A percentile compares a stretch with the other conserved stretches of the same genome.
Conservation (phyloP, 2,888 invertebrate genomes). For the Stenotaenia linearis region DNA sequence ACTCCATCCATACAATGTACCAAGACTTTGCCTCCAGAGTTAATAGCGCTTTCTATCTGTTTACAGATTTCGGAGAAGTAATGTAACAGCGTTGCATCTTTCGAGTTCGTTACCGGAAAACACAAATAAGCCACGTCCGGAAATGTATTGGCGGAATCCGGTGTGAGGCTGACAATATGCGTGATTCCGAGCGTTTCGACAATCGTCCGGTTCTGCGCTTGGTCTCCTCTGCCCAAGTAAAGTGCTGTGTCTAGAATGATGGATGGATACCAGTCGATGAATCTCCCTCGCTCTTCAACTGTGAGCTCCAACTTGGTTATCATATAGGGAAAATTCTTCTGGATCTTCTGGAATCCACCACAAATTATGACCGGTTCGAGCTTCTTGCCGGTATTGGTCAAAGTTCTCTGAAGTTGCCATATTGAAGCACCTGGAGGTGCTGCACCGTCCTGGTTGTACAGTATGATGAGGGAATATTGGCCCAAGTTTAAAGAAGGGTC, state of each 20-base stretch:
- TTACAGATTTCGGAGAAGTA: conserved; percentile 38
- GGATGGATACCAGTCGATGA: conserved; percentile 42
- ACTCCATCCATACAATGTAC: conserved; percentile 43
- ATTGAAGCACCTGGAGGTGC: conserved; percentile 34
- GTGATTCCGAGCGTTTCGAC: conserved; percentile 41
- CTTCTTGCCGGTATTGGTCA: conserved; percentile 29
- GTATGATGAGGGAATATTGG: conserved; percentile 41
- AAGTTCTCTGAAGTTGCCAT: conserved; percentile 34
- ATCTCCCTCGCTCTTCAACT: conserved; percentile 35
- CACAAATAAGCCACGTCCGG: conserved; percentile 40
- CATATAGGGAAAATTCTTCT: conserved; percentile 40
- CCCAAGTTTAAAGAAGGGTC: conserved; percentile 38
- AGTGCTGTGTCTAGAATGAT: conserved; percentile 42
- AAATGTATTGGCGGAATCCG: conserved; percentile 39
- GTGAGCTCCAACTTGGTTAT: conserved; percentile 36
- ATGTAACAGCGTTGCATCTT: conserved; percentile 33
- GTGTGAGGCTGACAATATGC: conserved; percentile 42
- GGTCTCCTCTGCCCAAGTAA: conserved; percentile 43
- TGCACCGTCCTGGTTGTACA: conserved; percentile 42
- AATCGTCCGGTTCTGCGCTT: conserved; percentile 41
- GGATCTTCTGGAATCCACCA: conserved; percentile 41
- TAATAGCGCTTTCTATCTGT: conserved; percentile 40
- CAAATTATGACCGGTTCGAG: conserved; percentile 39
- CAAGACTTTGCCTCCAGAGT: conserved; percentile 40
- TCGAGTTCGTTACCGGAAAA: conserved; percentile 37